Percentiles rank a stretch among this genome's conserved stretches.
phyloP scores from a whole-genome alignment of 2,113 vertebrate genomes.

The Ondatra zibethicus region DNA sequence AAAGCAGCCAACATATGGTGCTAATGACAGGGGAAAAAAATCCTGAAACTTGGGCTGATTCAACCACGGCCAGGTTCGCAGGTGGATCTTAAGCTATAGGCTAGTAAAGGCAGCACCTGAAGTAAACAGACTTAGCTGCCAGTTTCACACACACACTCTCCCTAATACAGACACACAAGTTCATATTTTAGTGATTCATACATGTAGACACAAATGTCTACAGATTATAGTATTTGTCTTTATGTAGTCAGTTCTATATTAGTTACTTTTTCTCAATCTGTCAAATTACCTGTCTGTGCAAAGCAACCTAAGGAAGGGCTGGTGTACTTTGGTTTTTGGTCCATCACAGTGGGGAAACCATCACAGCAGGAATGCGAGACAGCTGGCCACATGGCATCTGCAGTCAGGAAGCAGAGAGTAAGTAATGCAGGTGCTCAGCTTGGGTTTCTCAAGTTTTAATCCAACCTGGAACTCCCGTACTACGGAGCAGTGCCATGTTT shows the following conservation, averaged over 20 bases:
- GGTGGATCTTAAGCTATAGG: not conserved
- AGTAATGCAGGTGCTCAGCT: not conserved
- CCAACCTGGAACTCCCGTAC: not conserved
- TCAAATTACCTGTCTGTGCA: not conserved
- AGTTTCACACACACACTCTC: not conserved
- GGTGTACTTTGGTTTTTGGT: not conserved
- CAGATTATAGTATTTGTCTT: not conserved
- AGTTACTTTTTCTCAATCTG: not conserved
- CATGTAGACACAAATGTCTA: not conserved
- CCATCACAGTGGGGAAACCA: too few species aligned
- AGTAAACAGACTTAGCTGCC: not conserved
- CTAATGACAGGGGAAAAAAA: not conserved
- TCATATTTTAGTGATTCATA: not conserved
- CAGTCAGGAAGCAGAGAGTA: not conserved
- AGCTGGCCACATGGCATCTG: not conserved
- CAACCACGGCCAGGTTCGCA: not conserved
- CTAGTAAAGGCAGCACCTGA: not conserved
- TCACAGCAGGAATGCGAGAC: not conserved
- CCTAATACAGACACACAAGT: not conserved
- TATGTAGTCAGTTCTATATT: not conserved
- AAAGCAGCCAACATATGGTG: constrained; percentile 16
- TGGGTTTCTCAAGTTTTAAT: not conserved
- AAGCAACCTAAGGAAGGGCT: not conserved
- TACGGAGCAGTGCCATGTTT: not conserved
- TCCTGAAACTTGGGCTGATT: not conserved